phyloP scores from a whole-genome alignment of 2,113 vertebrate species.

The Stomatorhinus ivindoensis region DNA sequence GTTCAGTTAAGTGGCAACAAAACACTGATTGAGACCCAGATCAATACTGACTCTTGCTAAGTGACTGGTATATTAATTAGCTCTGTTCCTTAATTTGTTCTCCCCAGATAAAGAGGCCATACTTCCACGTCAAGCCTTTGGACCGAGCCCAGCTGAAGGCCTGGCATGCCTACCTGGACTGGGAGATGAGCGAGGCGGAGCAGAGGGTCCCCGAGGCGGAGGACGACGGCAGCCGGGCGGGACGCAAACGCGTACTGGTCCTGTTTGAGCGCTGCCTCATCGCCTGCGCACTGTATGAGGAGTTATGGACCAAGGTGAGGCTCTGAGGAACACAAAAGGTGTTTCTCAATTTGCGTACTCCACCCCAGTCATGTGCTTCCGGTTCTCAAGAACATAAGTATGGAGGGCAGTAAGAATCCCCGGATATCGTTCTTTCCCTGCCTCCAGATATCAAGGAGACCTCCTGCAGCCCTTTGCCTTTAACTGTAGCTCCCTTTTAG shows the following conservation, averaged over 20 bases:
- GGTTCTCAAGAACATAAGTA: background rate
- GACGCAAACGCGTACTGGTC: conserved; percentile 57
- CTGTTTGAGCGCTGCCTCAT: conserved; percentile 77
- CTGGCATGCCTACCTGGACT: conserved; percentile 77
- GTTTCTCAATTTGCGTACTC: background rate
- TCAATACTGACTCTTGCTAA: background rate
- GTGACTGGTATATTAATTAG: background rate
- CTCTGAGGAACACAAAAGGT: background rate
- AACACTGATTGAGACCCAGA: background rate
- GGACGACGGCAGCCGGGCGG: conserved; percentile 23
- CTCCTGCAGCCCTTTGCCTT: too few species aligned
- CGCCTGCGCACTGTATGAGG: conserved; percentile 75
- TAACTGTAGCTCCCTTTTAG: too few species aligned
- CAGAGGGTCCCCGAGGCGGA: conserved; percentile 32
- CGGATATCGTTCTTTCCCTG: background rate
- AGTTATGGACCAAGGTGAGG: conserved; percentile 74
- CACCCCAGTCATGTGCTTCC: background rate
- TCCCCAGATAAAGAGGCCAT: conserved; percentile 69
- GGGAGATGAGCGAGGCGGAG: conserved; percentile 54
- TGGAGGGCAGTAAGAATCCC: background rate
- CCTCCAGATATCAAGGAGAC: background rate
- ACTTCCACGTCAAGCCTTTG: conserved; percentile 73
- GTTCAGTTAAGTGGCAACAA: background rate
- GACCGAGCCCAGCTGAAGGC: conserved; percentile 67
- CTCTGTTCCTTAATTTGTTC: background rate